Evolutionary conservation across 2,888 invertebrate species (phyloP).

Genomic region (Caenorhabditis becei): DNA sequence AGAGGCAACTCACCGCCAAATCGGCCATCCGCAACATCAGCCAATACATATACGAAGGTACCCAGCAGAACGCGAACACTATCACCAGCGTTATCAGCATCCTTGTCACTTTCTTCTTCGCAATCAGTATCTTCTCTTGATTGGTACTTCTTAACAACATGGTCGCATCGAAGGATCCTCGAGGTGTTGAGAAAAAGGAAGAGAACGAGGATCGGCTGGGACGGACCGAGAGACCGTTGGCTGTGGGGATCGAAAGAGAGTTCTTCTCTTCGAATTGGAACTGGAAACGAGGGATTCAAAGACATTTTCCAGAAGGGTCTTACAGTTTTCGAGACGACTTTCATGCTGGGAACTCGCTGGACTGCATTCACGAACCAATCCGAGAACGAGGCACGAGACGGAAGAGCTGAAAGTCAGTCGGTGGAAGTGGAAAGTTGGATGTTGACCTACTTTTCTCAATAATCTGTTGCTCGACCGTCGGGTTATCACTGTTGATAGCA

Average conservation of each 20-base stretch:
- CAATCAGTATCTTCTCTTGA: constrained; percentile 87
- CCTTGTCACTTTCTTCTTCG: constrained; percentile 86
- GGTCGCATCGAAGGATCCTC: constrained; percentile 63
- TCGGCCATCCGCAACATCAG: constrained; percentile 71
- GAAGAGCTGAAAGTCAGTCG: constrained; percentile 39
- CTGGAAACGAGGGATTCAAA: constrained; percentile 9
- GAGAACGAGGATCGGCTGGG: constrained; percentile 57
- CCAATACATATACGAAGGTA: constrained; percentile 84
- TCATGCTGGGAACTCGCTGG: constrained; percentile 55
- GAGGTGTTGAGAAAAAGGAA: constrained; percentile 64
- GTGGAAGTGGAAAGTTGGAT: neutral
- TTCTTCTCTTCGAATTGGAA: constrained; percentile 61
- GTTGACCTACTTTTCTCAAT: constrained; percentile 44
- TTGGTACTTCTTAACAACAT: constrained; percentile 65
- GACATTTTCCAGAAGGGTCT: neutral
- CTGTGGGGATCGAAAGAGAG: constrained; percentile 59
- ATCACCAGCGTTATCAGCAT: constrained; percentile 92
- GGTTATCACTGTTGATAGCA: constrained; percentile 70
- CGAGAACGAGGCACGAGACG: constrained; percentile 59
- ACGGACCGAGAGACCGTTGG: constrained; percentile 27
- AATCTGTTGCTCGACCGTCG: constrained; percentile 61
- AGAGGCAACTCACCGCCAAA: constrained; percentile 61
- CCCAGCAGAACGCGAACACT: constrained; percentile 93
- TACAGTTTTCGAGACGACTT: constrained; percentile 51
- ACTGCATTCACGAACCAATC: constrained; percentile 69